phyloP scores from a whole-genome alignment of 2,797 vertebrate species.

The Bradypodion ventrale region DNA sequence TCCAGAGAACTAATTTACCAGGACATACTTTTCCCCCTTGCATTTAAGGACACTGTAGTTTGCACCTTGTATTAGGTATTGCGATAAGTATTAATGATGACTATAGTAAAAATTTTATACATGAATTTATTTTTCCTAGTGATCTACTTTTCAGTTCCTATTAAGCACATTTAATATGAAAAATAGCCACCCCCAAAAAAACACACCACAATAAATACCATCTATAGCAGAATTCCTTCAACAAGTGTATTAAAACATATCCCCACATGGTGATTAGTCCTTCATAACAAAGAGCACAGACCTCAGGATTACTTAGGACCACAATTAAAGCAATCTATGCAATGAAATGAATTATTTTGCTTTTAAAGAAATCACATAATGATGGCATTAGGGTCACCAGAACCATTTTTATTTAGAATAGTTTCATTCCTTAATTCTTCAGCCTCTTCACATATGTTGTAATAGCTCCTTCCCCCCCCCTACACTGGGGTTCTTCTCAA shows the following conservation, averaged over 20 bases:
- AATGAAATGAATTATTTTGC: not conserved
- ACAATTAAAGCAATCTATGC: not conserved
- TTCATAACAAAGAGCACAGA: constrained; percentile 24
- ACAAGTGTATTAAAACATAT: constrained; percentile 34
- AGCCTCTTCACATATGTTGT: not conserved
- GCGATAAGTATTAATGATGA: constrained; percentile 43
- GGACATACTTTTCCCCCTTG: constrained; percentile 36
- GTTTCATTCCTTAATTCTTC: not conserved
- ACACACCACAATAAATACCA: not conserved
- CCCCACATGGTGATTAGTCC: not conserved
- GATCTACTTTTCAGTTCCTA: constrained; percentile 51
- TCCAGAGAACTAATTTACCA: constrained; percentile 59
- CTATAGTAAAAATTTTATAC: constrained; percentile 48
- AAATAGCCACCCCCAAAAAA: constrained; percentile 22
- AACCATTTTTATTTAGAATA: not conserved
- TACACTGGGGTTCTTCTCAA: not conserved
- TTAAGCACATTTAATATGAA: constrained; percentile 49
- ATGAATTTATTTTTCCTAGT: constrained; percentile 52
- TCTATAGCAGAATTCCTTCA: constrained; percentile 19
- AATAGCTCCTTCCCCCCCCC: not conserved
- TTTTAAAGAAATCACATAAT: not conserved
- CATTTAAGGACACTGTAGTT: constrained; percentile 52
- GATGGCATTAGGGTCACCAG: not conserved
- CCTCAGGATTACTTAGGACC: not conserved
- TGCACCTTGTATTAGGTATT: constrained; percentile 38